Evolutionary conservation across 1,140 invertebrate species (phyloP).

Genomic region (Papilio glaucus): DNA sequence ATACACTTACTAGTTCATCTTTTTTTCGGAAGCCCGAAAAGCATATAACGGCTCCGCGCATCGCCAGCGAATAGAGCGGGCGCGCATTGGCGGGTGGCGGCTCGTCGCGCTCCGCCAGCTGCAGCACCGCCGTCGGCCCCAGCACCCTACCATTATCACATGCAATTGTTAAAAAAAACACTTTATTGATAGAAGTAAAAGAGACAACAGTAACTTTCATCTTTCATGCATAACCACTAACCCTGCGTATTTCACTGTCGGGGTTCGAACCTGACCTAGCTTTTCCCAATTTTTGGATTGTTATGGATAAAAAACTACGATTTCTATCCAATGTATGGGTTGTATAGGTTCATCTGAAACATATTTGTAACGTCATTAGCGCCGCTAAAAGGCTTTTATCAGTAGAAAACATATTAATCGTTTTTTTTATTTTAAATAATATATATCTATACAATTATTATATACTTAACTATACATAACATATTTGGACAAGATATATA

Average conservation of each 20-base stretch:
- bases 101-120: slow-evolving; percentile 88
- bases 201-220: background rate
- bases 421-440: no score
- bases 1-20: slow-evolving; percentile 89
- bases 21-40: slow-evolving; percentile 95
- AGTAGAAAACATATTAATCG: no score
- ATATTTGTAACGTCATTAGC: no score
- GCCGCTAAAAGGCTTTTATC: no score
- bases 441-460: no score
- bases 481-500: no score
- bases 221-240: background rate
- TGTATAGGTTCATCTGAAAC: no score
- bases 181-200: background rate
- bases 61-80: slow-evolving; percentile 93
- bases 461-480: no score
- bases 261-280: background rate
- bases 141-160: slow-evolving; percentile 84
- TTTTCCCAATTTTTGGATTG: no score
- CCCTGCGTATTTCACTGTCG: background rate
- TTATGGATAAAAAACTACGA: no score
- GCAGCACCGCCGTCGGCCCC: slow-evolving; percentile 90
- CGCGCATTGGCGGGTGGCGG: slow-evolving; percentile 88
- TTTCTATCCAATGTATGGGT: no score
- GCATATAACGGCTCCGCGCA: slow-evolving; percentile 93
- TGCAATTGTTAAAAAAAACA: slow-evolving; percentile 2